Conservation (phyloP, 2,113 vertebrate species). For the Chiloscyllium plagiosum region DNA sequence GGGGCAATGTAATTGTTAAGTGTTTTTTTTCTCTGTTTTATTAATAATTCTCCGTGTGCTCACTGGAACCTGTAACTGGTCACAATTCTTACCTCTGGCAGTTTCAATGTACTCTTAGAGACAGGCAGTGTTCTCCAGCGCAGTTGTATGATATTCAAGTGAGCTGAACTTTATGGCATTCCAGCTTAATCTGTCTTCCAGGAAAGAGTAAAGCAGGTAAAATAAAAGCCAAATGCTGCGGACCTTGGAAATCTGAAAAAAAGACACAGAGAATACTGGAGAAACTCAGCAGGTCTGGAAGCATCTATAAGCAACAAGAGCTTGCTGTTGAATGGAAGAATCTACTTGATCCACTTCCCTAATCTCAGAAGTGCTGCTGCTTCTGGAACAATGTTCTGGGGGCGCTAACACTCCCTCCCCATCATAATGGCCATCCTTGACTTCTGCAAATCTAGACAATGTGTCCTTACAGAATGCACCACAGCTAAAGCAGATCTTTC, state of each 20-base stretch:
- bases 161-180: background rate
- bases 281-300: too few relatives aligned
- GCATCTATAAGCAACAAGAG: background rate
- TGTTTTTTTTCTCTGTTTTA: constrained; percentile 13
- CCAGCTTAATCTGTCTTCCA: background rate
- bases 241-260: too few relatives aligned
- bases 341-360: background rate
- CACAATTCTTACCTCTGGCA: constrained; percentile 19
- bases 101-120: background rate
- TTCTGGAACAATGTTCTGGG: background rate
- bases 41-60: constrained; percentile 21
- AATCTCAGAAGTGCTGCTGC: background rate
- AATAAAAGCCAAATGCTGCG: too few relatives aligned
- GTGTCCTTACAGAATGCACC: too few relatives aligned
- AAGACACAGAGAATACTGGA: too few relatives aligned
- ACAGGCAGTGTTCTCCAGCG: constrained; percentile 11
- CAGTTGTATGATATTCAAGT: background rate
- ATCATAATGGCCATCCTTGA: background rate
- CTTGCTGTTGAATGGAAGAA: too few relatives aligned
- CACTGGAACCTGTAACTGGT: constrained; percentile 33
- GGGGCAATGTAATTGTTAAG: constrained; percentile 26
- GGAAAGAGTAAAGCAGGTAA: background rate
- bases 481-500: background rate
- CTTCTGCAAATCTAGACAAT: background rate
- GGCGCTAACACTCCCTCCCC: too few relatives aligned